phyloP scores from a whole-genome alignment of 64 coral and sea anemone genomes.

The Montipora cactus region DNA sequence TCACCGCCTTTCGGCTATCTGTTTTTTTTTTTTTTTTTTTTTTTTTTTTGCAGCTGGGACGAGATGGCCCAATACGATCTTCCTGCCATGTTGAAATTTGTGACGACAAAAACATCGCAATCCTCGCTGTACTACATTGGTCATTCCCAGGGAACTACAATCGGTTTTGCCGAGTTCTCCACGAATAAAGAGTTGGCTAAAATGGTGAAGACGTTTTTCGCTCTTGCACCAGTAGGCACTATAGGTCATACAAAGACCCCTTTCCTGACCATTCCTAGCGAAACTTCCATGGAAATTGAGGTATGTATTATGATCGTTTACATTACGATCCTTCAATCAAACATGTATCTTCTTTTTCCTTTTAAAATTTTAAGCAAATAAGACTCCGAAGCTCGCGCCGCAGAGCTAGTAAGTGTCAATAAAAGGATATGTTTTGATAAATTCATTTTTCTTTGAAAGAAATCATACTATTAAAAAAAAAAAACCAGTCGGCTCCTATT shows the following conservation, averaged over 20 bases:
- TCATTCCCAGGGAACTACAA: constrained; percentile 88
- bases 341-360: no score
- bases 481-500: no score
- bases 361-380: no score
- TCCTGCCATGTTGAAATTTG: neutral
- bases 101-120: constrained; percentile 64
- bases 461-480: no score
- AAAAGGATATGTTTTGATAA: no score
- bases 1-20: neutral
- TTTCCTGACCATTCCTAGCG: constrained; percentile 57
- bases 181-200: constrained; percentile 72
- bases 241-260: constrained; percentile 68
- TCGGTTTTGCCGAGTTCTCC: constrained; percentile 76
- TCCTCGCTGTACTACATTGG: constrained; percentile 69
- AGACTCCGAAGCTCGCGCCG: no score
- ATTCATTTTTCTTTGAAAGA: no score
- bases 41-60: no score
- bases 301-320: neutral
- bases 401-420: no score
- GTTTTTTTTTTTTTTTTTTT: no score
- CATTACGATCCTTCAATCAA: no score
- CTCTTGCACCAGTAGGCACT: constrained; percentile 76
- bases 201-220: constrained; percentile 81
- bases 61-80: no score
- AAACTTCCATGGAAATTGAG: constrained; percentile 58